Percentiles rank a stretch among this genome's conserved stretches.
Evolutionary conservation across 2,797 vertebrate species (phyloP).

Genomic region (Coregonus suidteri): DNA sequence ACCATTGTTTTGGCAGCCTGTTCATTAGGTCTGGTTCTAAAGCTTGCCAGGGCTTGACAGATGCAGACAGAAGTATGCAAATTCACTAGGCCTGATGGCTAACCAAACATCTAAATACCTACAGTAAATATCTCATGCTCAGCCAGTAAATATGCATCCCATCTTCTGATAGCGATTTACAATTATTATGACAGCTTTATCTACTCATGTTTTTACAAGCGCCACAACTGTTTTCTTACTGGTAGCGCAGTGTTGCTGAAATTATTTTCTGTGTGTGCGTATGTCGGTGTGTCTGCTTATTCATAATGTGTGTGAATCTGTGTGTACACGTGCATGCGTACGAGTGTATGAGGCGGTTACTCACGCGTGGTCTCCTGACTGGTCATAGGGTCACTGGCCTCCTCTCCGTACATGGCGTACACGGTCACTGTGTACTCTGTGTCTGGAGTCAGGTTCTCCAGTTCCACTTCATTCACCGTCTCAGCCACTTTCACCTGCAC

Average conservation of each 20-base stretch:
- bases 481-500: conserved; percentile 87
- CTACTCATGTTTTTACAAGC: too few relatives aligned
- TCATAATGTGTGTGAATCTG: neutral
- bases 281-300: neutral
- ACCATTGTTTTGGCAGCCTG: conserved; percentile 12
- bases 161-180: too few relatives aligned
- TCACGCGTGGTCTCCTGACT: conserved; percentile 92
- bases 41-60: conserved; percentile 3
- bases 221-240: too few relatives aligned
- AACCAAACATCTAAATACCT: too few relatives aligned
- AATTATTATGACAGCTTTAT: too few relatives aligned
- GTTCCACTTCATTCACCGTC: conserved; percentile 83
- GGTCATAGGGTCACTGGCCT: conserved; percentile 95
- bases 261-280: too few relatives aligned
- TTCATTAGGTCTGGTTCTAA: neutral
- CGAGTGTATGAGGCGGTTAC: conserved; percentile 41
- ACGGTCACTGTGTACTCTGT: conserved; percentile 96
- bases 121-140: too few relatives aligned
- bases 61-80: neutral
- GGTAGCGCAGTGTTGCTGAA: too few relatives aligned
- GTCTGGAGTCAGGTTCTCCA: conserved; percentile 84
- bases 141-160: too few relatives aligned
- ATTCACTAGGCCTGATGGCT: too few relatives aligned
- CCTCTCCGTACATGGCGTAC: conserved; percentile 95
- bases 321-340: neutral